These are phyloP conservation scores for Aphelinus atriplicis DNA, from an alignment of 1,140 invertebrate genomes.

Conservation along the genomic window DNA sequence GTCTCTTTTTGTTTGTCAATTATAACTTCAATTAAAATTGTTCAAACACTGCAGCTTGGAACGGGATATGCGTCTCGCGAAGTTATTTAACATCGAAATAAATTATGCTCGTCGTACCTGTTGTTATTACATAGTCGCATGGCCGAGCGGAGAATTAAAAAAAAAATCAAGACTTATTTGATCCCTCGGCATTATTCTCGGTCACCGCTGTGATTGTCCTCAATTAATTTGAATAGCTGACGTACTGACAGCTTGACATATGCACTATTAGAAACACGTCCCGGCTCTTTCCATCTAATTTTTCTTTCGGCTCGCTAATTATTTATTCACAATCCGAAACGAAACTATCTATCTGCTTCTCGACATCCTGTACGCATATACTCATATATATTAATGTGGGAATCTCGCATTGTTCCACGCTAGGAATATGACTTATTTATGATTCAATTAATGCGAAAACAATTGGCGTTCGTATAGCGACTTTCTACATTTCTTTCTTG, in stretches of 20 bases:
- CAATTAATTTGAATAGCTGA: too few relatives aligned
- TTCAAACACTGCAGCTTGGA: conserved; percentile 7
- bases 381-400: not conserved
- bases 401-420: conserved; percentile 17
- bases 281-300: too few relatives aligned
- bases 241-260: too few relatives aligned
- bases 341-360: not conserved
- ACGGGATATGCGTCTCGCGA: not conserved
- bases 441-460: conserved; percentile 8
- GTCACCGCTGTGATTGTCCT: too few relatives aligned
- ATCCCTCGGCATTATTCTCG: too few relatives aligned
- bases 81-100: conserved; percentile 18
- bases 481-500: not conserved
- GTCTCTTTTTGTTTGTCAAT: conserved; percentile 46
- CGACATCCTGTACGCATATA: not conserved
- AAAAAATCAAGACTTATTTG: too few relatives aligned
- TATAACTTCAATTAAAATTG: conserved; percentile 29
- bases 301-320: too few relatives aligned
- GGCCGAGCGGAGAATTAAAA: too few relatives aligned
- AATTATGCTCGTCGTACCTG: not conserved
- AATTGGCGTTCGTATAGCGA: not conserved
- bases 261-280: too few relatives aligned
- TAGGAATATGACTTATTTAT: not conserved
- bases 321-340: conserved; percentile 2
- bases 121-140: too few relatives aligned